Conservation (phyloP, 1,140 invertebrate species). For the Ceratosolen solmsi region DNA sequence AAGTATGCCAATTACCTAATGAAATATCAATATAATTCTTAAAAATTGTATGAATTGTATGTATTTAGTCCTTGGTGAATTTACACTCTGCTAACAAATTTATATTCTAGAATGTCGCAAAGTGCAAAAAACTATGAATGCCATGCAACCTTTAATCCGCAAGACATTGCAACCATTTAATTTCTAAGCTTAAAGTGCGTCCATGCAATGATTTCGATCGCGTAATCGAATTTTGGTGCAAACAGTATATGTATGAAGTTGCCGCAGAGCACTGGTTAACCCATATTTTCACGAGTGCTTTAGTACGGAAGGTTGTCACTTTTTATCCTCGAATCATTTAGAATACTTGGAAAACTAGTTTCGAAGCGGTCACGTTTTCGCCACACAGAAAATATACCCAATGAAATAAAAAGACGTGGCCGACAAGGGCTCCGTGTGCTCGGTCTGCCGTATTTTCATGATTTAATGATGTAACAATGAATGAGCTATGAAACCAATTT, state of each 20-base stretch:
- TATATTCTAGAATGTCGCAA: neutral
- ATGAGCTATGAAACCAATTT: neutral
- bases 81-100: neutral
- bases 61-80: no score
- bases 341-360: slow-evolving; percentile 28
- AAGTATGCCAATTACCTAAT: no score
- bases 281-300: slow-evolving; percentile 16
- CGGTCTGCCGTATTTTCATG: neutral
- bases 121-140: neutral
- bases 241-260: neutral
- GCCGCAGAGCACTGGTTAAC: neutral
- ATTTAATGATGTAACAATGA: neutral
- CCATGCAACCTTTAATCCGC: neutral
- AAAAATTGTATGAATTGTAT: no score
- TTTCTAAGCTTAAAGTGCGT: neutral
- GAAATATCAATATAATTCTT: no score
- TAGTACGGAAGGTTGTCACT: neutral
- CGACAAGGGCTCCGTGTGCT: neutral
- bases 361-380: no score
- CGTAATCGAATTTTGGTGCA: slow-evolving; percentile 16
- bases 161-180: neutral
- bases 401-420: neutral
- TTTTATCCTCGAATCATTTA: neutral
- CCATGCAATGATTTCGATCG: slow-evolving; percentile 7
- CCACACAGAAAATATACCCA: neutral